Evolutionary conservation across 2,797 vertebrate genomes (phyloP).

Genomic region (Limnodromus scolopaceus): DNA sequence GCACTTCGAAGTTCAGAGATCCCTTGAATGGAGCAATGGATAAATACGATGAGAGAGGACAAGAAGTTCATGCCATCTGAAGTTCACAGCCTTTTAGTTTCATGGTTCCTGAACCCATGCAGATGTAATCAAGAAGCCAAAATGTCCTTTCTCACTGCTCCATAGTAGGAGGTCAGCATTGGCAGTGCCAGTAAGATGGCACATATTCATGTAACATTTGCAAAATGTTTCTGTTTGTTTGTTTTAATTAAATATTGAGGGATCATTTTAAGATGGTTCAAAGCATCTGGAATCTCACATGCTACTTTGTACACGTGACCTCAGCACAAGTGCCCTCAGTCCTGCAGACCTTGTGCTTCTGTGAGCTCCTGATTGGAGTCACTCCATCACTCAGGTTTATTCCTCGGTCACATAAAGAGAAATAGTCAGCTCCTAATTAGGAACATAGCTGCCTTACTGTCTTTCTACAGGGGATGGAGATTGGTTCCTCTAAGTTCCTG

Average conservation of each 20-base stretch:
- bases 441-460: neutral
- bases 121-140: neutral
- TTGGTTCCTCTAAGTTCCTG: neutral
- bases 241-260: neutral
- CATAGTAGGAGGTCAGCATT: neutral
- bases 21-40: neutral
- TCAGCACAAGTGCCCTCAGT: neutral
- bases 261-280: neutral
- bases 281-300: neutral
- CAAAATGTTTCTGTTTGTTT: neutral
- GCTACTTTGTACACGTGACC: neutral
- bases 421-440: neutral
- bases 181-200: neutral
- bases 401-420: neutral
- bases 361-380: neutral
- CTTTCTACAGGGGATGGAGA: neutral
- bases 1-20: neutral
- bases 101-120: neutral
- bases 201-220: neutral
- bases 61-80: neutral
- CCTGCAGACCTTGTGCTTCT: neutral
- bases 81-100: neutral
- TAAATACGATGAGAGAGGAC: neutral
- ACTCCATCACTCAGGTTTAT: neutral
- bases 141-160: neutral